These are phyloP conservation scores for Ditula angustiorana DNA, from an alignment of 2,888 invertebrate genomes.

Conservation along the genomic window DNA sequence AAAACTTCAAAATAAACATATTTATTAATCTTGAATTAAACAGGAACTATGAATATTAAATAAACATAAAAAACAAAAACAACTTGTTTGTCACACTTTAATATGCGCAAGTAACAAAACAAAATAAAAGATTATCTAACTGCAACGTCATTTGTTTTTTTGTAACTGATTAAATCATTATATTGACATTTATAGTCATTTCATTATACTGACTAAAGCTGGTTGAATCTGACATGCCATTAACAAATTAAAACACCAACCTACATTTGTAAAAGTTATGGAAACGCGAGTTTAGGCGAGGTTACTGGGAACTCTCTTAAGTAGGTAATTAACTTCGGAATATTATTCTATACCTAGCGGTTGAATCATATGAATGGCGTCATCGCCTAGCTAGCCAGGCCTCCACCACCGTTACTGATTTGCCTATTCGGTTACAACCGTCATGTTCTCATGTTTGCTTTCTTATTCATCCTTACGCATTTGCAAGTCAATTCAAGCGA, in stretches of 20 bases:
- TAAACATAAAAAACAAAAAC: neutral
- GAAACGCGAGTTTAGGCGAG: no score
- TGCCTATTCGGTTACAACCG: conserved; percentile 38
- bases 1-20: no score
- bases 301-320: no score
- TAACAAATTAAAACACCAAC: no score
- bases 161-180: neutral
- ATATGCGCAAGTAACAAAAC: neutral
- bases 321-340: no score
- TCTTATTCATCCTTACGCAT: conserved; percentile 68
- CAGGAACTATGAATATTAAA: no score
- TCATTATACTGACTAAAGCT: no score
- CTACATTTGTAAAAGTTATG: no score
- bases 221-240: no score
- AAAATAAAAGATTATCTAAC: neutral
- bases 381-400: conserved; percentile 1
- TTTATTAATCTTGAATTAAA: no score
- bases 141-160: conserved; percentile 17
- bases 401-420: conserved; percentile 14
- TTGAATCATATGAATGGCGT: conserved; percentile 8
- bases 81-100: neutral
- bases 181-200: neutral
- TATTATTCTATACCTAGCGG: no score
- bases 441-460: conserved; percentile 49
- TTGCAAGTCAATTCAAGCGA: conserved; percentile 72